A percentile compares a stretch with the other conserved stretches of the same genome.
Evolutionary conservation across 1,140 invertebrate genomes (phyloP).

Genomic region (Lithobius niger): DNA sequence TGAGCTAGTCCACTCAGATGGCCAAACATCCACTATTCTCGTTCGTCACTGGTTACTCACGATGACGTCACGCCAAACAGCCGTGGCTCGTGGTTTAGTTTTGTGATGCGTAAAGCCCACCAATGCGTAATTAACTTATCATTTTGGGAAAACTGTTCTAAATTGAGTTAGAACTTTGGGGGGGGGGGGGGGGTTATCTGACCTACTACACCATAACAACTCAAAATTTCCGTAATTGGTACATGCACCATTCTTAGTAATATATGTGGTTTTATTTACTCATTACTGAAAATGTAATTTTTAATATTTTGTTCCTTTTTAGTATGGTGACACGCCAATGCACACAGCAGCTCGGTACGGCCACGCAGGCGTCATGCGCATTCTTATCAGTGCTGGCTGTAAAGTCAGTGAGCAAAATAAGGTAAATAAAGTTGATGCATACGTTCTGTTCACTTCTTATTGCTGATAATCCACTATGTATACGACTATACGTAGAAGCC

Average conservation of each 20-base stretch:
- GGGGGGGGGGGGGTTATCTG: no score
- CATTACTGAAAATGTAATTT: conserved; percentile 9
- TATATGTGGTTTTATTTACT: conserved; percentile 10
- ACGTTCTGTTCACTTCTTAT: neutral
- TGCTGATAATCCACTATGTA: neutral
- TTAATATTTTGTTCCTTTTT: conserved; percentile 27
- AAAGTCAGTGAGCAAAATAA: conserved; percentile 83
- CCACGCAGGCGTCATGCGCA: conserved; percentile 87
- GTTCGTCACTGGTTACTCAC: no score
- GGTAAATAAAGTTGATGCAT: conserved; percentile 32
- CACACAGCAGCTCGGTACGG: conserved; percentile 91
- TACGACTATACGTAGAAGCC: neutral
- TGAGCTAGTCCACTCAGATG: no score
- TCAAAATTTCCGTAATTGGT: neutral
- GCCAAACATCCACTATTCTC: no score
- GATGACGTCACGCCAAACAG: no score
- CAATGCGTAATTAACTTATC: no score
- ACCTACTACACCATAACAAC: no score
- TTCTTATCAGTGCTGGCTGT: conserved; percentile 78
- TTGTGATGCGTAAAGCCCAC: no score
- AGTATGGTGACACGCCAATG: conserved; percentile 91
- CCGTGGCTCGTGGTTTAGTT: no score
- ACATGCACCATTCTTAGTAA: conserved; percentile 7
- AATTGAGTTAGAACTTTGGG: no score
- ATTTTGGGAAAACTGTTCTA: no score